Percentiles rank a stretch among this genome's conserved stretches.
These are phyloP conservation scores for Dinocampus coccinellae DNA, from an alignment of 2,888 invertebrate species.

Conservation along the genomic window DNA sequence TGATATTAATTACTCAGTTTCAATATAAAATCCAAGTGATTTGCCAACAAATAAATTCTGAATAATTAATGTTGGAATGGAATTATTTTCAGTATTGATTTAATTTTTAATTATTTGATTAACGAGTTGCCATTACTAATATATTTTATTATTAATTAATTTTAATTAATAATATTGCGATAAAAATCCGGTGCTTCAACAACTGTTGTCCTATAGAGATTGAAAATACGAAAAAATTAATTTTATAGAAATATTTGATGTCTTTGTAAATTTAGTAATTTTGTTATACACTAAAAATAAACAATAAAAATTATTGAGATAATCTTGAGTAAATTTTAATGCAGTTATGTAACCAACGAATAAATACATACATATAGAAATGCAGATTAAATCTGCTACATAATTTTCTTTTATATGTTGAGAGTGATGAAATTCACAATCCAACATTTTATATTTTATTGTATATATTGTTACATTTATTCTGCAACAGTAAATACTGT, in stretches of 20 bases:
- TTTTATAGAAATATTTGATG: conserved; percentile 3
- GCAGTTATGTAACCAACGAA: conserved; percentile 49
- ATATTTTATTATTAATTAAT: not conserved
- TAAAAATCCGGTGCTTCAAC: conserved; percentile 2
- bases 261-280: conserved; percentile 38
- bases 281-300: not conserved
- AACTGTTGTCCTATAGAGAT: not conserved
- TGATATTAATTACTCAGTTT: not conserved
- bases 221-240: not conserved
- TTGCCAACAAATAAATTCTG: too few relatives aligned
- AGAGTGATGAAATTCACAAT: conserved; percentile 29
- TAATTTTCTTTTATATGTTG: conserved; percentile 43
- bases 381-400: conserved; percentile 48
- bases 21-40: too few relatives aligned
- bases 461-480: not conserved
- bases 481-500: conserved; percentile 52
- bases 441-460: not conserved
- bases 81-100: conserved; percentile 21
- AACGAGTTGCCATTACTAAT: conserved; percentile 12
- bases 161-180: not conserved
- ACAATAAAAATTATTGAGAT: conserved; percentile 5
- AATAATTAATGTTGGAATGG: not conserved
- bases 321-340: conserved; percentile 44
- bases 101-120: not conserved
- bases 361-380: conserved; percentile 52